Evolutionary conservation across 2,797 vertebrate species (phyloP).

Genomic region (Pseudomugil gertrudae): DNA sequence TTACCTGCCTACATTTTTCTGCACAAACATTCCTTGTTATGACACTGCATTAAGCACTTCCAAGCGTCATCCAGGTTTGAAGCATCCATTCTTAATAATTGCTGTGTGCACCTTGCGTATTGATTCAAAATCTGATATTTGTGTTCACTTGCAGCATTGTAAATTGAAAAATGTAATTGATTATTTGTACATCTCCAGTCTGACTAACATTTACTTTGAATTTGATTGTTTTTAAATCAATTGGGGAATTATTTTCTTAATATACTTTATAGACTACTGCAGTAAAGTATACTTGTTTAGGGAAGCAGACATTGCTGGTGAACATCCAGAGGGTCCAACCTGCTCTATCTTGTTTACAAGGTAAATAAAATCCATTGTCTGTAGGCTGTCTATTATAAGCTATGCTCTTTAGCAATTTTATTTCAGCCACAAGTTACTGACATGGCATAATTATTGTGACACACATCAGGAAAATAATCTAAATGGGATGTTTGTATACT

Average conservation of each 20-base stretch:
- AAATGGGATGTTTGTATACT: slow-evolving; percentile 28
- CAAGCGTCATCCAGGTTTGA: no score
- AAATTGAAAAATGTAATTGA: not conserved
- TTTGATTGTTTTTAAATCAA: not conserved
- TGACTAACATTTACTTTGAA: not conserved
- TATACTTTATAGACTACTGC: not conserved
- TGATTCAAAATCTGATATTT: not conserved
- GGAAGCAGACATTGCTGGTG: slow-evolving; percentile 1
- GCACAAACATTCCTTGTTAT: no score
- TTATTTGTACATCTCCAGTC: not conserved
- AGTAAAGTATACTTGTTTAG: slow-evolving; percentile 5
- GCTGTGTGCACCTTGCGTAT: no score
- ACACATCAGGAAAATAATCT: slow-evolving; percentile 38
- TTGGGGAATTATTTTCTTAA: not conserved
- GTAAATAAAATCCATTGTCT: slow-evolving; percentile 53
- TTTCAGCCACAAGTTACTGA: slow-evolving; percentile 62
- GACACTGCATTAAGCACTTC: no score
- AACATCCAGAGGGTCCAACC: slow-evolving; percentile 14
- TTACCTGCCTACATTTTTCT: no score
- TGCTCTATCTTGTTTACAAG: slow-evolving; percentile 48
- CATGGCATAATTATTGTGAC: slow-evolving; percentile 53
- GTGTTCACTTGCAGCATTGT: not conserved
- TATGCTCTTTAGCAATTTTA: slow-evolving; percentile 81
- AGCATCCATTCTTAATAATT: no score
- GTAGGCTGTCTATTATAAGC: slow-evolving; percentile 71